Percentiles rank a stretch among this genome's conserved stretches.
Evolutionary conservation across 1,140 invertebrate species (phyloP).

Genomic region (Bombus sylvicola): DNA sequence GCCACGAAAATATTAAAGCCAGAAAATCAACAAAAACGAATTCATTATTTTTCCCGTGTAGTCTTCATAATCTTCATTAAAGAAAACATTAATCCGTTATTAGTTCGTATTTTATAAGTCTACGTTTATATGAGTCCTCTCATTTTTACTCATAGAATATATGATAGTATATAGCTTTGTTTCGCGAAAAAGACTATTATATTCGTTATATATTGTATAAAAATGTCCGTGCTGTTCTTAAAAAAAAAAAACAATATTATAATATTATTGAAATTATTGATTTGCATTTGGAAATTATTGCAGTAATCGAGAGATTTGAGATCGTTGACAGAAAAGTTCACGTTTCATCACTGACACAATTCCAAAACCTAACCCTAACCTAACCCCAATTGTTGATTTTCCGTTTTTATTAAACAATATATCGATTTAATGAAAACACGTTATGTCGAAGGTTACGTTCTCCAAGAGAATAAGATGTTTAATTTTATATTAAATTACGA

Average conservation of each 20-base stretch:
- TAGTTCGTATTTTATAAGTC: too few relatives aligned
- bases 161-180: too few relatives aligned
- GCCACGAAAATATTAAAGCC: too few relatives aligned
- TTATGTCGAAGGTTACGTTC: background rate
- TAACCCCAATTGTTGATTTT: background rate
- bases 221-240: background rate
- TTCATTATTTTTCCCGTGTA: too few relatives aligned
- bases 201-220: background rate
- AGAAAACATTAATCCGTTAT: too few relatives aligned
- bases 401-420: background rate
- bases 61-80: too few relatives aligned
- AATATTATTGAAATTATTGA: background rate
- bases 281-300: background rate
- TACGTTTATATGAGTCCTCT: too few relatives aligned
- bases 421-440: background rate
- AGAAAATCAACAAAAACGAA: too few relatives aligned
- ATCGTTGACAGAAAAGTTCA: slow-evolving; percentile 20
- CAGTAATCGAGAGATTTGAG: background rate
- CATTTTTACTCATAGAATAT: too few relatives aligned
- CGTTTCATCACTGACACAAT: background rate
- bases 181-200: too few relatives aligned
- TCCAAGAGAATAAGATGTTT: background rate
- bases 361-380: too few relatives aligned
- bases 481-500: background rate
- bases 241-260: too few relatives aligned